Percentiles rank a stretch among this genome's conserved stretches.
phyloP scores from a whole-genome alignment of 2,113 vertebrate species.

The Apus apus region DNA sequence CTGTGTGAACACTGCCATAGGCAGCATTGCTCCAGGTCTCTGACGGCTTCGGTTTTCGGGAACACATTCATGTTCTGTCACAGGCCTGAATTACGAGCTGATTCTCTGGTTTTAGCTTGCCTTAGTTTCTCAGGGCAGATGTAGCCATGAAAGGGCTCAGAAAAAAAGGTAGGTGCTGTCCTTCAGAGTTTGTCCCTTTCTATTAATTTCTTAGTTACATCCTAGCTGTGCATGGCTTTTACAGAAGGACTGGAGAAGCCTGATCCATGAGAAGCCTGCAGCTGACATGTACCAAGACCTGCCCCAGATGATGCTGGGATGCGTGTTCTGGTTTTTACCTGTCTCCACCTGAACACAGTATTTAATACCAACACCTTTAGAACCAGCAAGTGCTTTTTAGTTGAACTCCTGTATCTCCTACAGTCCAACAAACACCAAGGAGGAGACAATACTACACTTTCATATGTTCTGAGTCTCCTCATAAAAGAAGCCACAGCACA shows the following conservation, averaged over 20 bases:
- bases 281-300: not conserved
- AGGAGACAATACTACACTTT: not conserved
- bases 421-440: not conserved
- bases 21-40: not conserved
- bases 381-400: not conserved
- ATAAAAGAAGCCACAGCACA: not conserved
- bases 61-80: not conserved
- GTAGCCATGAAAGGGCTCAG: not conserved
- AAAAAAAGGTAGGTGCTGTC: not conserved
- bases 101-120: not conserved
- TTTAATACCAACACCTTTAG: not conserved
- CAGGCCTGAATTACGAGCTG: not conserved
- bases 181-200: not conserved
- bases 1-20: accelerated
- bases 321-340: not conserved
- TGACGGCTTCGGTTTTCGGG: not conserved
- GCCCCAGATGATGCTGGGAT: not conserved
- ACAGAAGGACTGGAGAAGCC: not conserved
- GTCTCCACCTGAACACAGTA: not conserved
- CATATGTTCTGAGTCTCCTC: not conserved
- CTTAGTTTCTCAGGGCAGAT: not conserved
- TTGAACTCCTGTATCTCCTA: not conserved
- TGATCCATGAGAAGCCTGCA: not conserved
- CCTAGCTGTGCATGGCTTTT: not conserved
- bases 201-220: not conserved